phyloP scores from a whole-genome alignment of 35 echinoderm and acorn worm species.

The Ophiothrix spiculata region DNA sequence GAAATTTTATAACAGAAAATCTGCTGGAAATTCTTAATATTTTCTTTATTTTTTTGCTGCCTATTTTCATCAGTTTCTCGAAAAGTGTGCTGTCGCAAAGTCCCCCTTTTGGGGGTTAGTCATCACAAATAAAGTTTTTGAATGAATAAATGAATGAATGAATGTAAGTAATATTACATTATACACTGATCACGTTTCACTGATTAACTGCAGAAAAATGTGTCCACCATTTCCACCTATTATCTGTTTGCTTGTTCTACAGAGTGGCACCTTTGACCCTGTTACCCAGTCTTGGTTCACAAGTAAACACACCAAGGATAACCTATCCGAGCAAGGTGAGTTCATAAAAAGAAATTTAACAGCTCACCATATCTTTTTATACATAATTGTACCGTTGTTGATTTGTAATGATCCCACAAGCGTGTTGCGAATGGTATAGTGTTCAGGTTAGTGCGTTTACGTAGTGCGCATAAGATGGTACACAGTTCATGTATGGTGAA shows the following conservation, averaged over 20 bases:
- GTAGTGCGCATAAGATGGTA: too few species aligned
- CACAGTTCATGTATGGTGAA: too few species aligned
- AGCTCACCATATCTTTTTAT: too few species aligned
- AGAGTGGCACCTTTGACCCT: slow-evolving; percentile 46
- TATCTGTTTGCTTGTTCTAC: not conserved
- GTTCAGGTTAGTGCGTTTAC: too few species aligned
- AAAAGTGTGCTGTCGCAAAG: not conserved
- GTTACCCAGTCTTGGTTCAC: slow-evolving; percentile 99
- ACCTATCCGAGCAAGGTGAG: slow-evolving; percentile 80
- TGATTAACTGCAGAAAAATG: not conserved
- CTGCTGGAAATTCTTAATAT: too few species aligned
- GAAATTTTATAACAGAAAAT: too few species aligned
- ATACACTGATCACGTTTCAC: not conserved
- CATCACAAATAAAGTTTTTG: not conserved
- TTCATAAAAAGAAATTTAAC: too few species aligned
- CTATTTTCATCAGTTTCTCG: too few species aligned
- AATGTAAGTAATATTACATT: not conserved
- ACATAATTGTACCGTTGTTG: too few species aligned
- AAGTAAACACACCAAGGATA: slow-evolving; percentile 83
- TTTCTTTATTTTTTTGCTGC: too few species aligned
- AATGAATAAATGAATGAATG: not conserved
- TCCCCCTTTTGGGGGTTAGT: not conserved
- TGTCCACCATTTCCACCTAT: not conserved
- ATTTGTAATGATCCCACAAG: too few species aligned
- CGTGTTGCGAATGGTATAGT: too few species aligned